phyloP scores from a whole-genome alignment of 2,888 invertebrate genomes.

The Drosophila neutralis region DNA sequence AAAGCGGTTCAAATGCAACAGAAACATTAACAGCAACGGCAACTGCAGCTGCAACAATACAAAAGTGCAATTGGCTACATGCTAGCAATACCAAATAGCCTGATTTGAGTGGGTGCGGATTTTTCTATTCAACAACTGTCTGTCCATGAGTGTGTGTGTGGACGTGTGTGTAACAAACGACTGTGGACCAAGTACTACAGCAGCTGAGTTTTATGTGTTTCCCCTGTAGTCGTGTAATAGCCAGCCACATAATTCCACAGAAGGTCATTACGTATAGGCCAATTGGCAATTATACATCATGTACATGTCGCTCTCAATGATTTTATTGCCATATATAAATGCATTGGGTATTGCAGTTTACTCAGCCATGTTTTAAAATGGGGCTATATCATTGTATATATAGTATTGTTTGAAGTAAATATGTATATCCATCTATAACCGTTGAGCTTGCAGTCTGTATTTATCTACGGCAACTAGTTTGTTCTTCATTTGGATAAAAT shows the following conservation, averaged over 20 bases:
- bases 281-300: constrained; percentile 52
- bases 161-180: constrained; percentile 24
- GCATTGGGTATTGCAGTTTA: neutral
- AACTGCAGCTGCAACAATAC: constrained; percentile 34
- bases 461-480: neutral
- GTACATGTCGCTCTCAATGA: constrained; percentile 6
- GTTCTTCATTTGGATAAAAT: too few species aligned
- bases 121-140: neutral
- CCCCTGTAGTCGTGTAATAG: constrained; percentile 14
- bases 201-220: constrained; percentile 42
- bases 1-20: constrained; percentile 36
- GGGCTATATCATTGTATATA: neutral
- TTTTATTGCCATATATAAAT: constrained; percentile 4
- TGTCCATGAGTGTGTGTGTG: constrained; percentile 1
- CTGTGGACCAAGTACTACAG: constrained; percentile 1
- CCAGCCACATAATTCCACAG: constrained; percentile 14
- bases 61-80: constrained; percentile 52
- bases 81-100: constrained; percentile 32
- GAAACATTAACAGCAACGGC: constrained; percentile 8
- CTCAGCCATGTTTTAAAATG: neutral
- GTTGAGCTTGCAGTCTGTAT: neutral
- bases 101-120: constrained; percentile 17
- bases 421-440: neutral
- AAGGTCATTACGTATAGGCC: constrained; percentile 42
- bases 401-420: neutral